Base-by-base conservation (phyloP, 2,888 invertebrate species). In the Ceraclea dissimilis region DNA sequence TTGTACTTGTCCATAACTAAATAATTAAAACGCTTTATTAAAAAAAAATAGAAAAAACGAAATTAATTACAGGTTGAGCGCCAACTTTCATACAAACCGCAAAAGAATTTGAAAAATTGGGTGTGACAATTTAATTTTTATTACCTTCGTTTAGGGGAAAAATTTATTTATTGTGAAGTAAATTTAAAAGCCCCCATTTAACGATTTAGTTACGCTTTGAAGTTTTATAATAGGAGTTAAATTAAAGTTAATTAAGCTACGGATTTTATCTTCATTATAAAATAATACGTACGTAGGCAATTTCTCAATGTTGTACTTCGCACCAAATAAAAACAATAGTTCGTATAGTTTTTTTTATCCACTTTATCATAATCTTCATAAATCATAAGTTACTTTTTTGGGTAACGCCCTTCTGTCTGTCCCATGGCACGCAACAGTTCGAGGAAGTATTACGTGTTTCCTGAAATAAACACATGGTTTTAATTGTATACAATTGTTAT, bases 201-300 rank as follows among this genome's bases (percentile, higher is more conserved):
- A 39, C 39, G 13, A 39, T 39, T 39, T 39, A 39, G 39, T 39
- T 39, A 39, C 39, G 39, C 39, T 39, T 39, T 39, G 39, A 39
- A 39, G 39, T 39, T 13, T 31, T 13, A 16, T 13, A 13, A 13
- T 26, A 10, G 26, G 4, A 26, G 26, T 26, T 6, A n/a, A n/a
- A n/a, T 4, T 4, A 39, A 39, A 39, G 8, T 39, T 39, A 39
- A 39, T 39, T 39, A 39, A 39, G n/a, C 39, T 2, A 39, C 39
- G 39, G 39, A 39, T 39, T 39, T 39, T 39, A 39, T 39, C 39
- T 39, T 39, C 39, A 39, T 39, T 39, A 39, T 39, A 39, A n/a
- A 39, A 39, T 26, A 26, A 39, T 16, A n/a, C 39, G 13, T 13
- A n/a, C n/a, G n/a, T n/a, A n/a, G n/a, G n/a, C n/a, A 16, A 16